These are phyloP conservation scores for Cosmia trapezina DNA, from an alignment of 2,888 invertebrate species.

Conservation along the genomic window DNA sequence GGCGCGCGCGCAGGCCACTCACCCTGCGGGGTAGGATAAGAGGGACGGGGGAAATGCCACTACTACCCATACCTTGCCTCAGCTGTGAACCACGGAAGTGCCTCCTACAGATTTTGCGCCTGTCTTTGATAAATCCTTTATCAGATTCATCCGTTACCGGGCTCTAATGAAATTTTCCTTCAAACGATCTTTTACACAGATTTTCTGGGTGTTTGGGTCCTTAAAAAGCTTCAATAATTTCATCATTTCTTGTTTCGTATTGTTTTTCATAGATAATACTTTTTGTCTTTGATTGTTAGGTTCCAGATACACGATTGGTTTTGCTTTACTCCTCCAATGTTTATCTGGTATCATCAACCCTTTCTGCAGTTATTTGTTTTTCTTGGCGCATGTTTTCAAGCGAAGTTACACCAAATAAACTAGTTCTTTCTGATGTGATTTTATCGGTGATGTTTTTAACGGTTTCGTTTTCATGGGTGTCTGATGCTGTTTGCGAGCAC, in stretches of 20 bases:
- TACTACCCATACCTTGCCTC: constrained; percentile 61
- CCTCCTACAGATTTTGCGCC: constrained; percentile 52
- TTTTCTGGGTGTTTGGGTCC: not conserved
- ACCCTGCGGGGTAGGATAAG: constrained; percentile 69
- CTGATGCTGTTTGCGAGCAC: constrained; percentile 6
- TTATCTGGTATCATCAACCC: not conserved
- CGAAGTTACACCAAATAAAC: constrained; percentile 6
- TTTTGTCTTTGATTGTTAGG: not conserved
- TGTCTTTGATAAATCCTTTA: constrained; percentile 47
- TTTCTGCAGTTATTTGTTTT: constrained; percentile 27
- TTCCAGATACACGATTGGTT: constrained; percentile 3
- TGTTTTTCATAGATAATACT: constrained; percentile 10
- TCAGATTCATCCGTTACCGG: constrained; percentile 8
- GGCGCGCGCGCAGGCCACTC: constrained; percentile 74
- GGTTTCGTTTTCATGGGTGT: not conserved
- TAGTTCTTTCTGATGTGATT: constrained; percentile 3
- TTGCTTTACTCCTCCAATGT: not conserved
- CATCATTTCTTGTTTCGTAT: not conserved
- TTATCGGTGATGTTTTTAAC: not conserved
- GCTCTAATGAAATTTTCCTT: not conserved
- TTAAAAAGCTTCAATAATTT: not conserved
- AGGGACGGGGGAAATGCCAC: constrained; percentile 54
- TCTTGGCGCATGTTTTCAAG: constrained; percentile 16
- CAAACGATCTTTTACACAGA: not conserved
- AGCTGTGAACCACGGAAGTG: constrained; percentile 70